Base-by-base conservation (phyloP, 2,797 vertebrate species). In the Sternotherus odoratus region DNA sequence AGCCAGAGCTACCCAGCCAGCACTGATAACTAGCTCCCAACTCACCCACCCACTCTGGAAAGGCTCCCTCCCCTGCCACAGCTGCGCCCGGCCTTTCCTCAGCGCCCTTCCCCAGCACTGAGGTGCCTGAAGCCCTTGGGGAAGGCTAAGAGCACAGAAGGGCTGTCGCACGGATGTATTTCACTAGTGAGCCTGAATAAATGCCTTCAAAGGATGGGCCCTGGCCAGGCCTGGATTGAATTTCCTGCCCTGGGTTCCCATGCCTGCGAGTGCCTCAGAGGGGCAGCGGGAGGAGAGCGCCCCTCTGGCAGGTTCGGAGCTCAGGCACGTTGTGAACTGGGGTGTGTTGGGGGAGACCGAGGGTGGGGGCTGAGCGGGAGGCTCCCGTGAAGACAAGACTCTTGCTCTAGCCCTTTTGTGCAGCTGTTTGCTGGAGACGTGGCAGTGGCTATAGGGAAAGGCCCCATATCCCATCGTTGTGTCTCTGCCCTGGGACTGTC, bases 251-350 rank as follows among this genome's bases (percentile, higher is more conserved):
- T 1, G 3, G 72, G 72, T 24, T 66, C n/a, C n/a, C n/a, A 9
- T 36, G 17, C 30, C 63, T 36, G 63, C 16, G 19, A 21, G 33
- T 4, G 63, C 17, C 60, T 16, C 63, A 36, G n/a, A 36, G n/a
- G 33, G n/a, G 63, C 6, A 23, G 19, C 9, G 63, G 21, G 66
- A 69, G 66, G 66, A 43, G 39, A 43, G 69, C 5, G 10, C 21
- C 66, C 39, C 69, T 43, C 36, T 12, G 7, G 36, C 23, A 23
- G 36, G 23, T 39, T 36, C 21, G 17, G 36, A n/a, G 9, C 1
- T 3, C 2, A 0, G 5, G 54, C 30, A 46, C 12, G 2, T 48
- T 36, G 36, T 2, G 1, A 9, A 5, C 8, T 53, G 12, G 2
- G 2, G 5, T 33, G 15, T 15, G 30, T 5, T 11, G 63, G 28